Conservation (phyloP, 2,113 vertebrate genomes). For the Ophthalmolycus amberensis region DNA sequence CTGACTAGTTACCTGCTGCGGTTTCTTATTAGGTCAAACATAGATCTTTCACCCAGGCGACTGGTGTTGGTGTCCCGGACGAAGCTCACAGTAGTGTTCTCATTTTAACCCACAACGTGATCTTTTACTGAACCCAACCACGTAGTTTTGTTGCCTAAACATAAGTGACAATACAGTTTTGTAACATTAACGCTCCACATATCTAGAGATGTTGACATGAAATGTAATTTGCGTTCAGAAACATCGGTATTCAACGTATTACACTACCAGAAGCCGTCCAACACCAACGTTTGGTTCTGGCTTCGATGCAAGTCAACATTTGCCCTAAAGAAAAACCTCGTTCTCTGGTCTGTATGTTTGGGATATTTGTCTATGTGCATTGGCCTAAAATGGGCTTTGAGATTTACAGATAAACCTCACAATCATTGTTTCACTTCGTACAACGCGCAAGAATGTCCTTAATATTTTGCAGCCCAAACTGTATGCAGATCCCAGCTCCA, state of each 20-base stretch:
- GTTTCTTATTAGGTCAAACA: too few species aligned
- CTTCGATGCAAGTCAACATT: neutral
- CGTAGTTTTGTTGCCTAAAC: neutral
- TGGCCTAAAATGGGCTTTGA: neutral
- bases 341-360: neutral
- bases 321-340: neutral
- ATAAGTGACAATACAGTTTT: neutral
- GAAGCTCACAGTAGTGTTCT: neutral
- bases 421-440: neutral
- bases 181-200: neutral
- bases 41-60: too few species aligned
- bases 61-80: too few species aligned
- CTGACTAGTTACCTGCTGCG: neutral
- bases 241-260: neutral
- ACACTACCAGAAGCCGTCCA: neutral
- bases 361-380: neutral
- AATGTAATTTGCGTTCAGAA: neutral
- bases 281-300: neutral
- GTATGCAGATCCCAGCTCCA: constrained; percentile 10
- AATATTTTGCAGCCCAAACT: neutral
- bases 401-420: neutral
- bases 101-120: neutral
- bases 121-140: neutral
- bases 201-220: neutral
- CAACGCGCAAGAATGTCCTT: neutral